A percentile compares a stretch with the other conserved stretches of the same genome.
Evolutionary conservation across 2,888 invertebrate genomes (phyloP).

Genomic region (Heliconius ismenius): DNA sequence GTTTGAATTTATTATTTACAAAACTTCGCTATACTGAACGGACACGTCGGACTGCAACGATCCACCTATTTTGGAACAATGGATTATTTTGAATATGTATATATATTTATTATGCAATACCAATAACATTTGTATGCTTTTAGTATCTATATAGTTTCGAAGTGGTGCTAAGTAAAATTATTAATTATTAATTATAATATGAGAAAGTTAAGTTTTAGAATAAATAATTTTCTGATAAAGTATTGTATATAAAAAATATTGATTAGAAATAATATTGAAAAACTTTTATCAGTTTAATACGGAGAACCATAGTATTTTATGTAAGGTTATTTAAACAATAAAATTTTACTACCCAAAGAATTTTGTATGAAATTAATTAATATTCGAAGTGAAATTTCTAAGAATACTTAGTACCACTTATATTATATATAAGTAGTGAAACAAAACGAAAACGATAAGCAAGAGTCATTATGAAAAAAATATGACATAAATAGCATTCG

Average conservation of each 20-base stretch:
- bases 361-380: background rate
- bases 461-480: conserved; percentile 23
- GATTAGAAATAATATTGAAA: background rate
- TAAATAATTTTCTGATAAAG: background rate
- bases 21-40: conserved; percentile 20
- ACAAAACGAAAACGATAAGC: conserved; percentile 3
- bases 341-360: background rate
- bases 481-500: conserved; percentile 22
- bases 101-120: conserved; percentile 57
- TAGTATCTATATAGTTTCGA: conserved; percentile 34
- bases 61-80: conserved; percentile 54
- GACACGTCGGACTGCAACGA: conserved; percentile 29
- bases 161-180: background rate
- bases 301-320: background rate
- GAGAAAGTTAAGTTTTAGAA: background rate
- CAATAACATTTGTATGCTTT: conserved; percentile 47
- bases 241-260: background rate
- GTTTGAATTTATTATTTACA: background rate
- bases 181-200: background rate
- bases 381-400: background rate
- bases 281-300: background rate
- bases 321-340: background rate
- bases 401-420: background rate
- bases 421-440: background rate
- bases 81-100: conserved; percentile 57